Conservation (phyloP, 2,113 vertebrate species). For the Callipepla squamata region DNA sequence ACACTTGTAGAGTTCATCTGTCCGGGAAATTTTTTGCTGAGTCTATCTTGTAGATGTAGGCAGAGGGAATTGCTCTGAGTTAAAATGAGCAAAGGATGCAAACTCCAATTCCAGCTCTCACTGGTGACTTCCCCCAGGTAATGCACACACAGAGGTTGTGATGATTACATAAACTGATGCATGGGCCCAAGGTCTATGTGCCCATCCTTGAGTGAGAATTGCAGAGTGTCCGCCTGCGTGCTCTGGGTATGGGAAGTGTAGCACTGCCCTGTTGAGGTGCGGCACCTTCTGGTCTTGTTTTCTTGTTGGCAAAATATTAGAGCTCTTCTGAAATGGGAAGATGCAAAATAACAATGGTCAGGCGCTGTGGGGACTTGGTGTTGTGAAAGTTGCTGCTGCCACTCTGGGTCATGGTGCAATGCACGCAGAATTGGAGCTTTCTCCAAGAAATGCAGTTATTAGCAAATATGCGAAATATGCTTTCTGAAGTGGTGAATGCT, state of each 20-base stretch:
- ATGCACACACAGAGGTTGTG: background rate
- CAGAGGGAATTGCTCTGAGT: background rate
- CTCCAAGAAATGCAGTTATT: background rate
- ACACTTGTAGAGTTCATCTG: constrained; percentile 34
- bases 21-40: constrained; percentile 48
- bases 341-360: background rate
- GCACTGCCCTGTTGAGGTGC: background rate
- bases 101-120: background rate
- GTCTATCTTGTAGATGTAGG: constrained; percentile 20
- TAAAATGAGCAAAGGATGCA: background rate
- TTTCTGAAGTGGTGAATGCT: constrained; percentile 4
- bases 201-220: background rate
- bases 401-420: accelerated
- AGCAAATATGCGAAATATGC: constrained; percentile 32
- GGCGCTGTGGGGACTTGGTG: background rate
- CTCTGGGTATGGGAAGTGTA: accelerated
- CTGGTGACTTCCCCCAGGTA: background rate
- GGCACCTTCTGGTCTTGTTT: background rate
- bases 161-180: accelerated
- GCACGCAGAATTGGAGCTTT: background rate
- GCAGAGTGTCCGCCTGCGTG: background rate
- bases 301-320: background rate
- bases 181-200: background rate
- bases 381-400: background rate
- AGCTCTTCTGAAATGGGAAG: background rate